A percentile compares a stretch with the other conserved stretches of the same genome.
Conservation (phyloP, 53 echinoderm and acorn worm genomes). For the Stichopus horrens region DNA sequence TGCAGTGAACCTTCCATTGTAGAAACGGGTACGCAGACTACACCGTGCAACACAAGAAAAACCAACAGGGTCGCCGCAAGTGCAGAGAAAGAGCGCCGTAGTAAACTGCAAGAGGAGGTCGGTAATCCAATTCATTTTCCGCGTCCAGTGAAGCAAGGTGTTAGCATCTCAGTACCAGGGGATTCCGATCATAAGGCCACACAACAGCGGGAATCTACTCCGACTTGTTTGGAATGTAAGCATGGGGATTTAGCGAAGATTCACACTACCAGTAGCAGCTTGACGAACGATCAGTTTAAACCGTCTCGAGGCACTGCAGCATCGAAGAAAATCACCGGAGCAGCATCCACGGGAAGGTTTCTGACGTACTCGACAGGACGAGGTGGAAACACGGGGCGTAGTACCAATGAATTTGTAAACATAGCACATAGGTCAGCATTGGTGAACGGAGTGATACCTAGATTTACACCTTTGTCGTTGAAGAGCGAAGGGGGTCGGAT, state of each 20-base stretch:
- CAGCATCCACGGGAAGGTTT: slow-evolving; percentile 31
- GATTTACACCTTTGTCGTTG: slow-evolving; percentile 81
- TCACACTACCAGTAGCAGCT: slow-evolving; percentile 12
- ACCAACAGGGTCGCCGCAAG: neutral
- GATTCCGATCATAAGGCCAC: slow-evolving; percentile 27
- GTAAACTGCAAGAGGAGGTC: slow-evolving; percentile 36
- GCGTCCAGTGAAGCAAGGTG: slow-evolving; percentile 42
- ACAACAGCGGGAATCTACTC: slow-evolving; percentile 49
- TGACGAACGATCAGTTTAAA: slow-evolving; percentile 42
- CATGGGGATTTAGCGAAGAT: slow-evolving; percentile 40
- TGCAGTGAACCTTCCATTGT: slow-evolving; percentile 46
- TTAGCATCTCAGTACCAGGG: slow-evolving; percentile 36
- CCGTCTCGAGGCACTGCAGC: slow-evolving; percentile 11
- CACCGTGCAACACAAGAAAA: slow-evolving; percentile 30
- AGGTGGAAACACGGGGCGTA: slow-evolving; percentile 33
- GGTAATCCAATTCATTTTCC: slow-evolving; percentile 43
- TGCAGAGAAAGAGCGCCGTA: slow-evolving; percentile 41
- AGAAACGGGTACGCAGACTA: slow-evolving; percentile 41
- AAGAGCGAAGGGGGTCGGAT: slow-evolving; percentile 50
- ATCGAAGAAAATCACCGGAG: slow-evolving; percentile 1
- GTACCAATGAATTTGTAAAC: slow-evolving; percentile 90
- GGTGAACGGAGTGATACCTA: slow-evolving; percentile 97
- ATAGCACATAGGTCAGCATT: slow-evolving; percentile 93
- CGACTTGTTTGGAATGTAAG: slow-evolving; percentile 54
- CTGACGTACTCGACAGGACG: slow-evolving; percentile 28